Base-by-base conservation (phyloP, 2,797 vertebrate species). In the Prunella strophiata region DNA sequence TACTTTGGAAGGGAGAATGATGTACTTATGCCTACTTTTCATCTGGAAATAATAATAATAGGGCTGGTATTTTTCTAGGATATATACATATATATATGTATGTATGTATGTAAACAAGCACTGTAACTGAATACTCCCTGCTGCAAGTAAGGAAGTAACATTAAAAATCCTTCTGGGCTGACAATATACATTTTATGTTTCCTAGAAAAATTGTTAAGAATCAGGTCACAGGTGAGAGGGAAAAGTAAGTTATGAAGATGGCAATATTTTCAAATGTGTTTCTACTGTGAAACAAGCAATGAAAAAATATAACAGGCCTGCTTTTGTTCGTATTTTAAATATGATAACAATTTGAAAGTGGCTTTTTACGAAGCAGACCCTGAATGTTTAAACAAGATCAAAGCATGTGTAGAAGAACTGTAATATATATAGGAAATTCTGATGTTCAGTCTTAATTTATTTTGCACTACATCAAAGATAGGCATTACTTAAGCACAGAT, bases 11-110 rank as follows among this genome's bases (percentile, higher is more conserved):
- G 15, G 7, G 5, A 58, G 8, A 79, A 80, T 32, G 34, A 42
- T 19, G 1, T 59, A 36, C 20, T 62, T 73, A 62, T 25, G 4
- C 3, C n/a, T 73, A 11, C 14, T 82, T 88, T 89, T 79, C 10
- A 38, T 32, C 7, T 77, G 5, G 6, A 25, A 80, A 50, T 58
- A 72, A 17, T 30, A 66, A 47, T 19, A 55, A 5, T 1, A 42
- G 18, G 5, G 8, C 5, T 34, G 8, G 0, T 0, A 0, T 34
- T 73, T 50, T 48, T 36, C 26, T 14, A 38, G 8, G 29, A 29
- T 4, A 36, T 16, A 27, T 17, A 75, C 21, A 5, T 10, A 14
- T 22, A 23, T 47, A 19, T 47, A 13, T 50, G 4, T 50, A 27
- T 50, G 5, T 50, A 27, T 50, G 7, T n/a, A 26, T 59, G 19